phyloP scores from a whole-genome alignment of 1,140 invertebrate genomes.

The Periplaneta americana region DNA sequence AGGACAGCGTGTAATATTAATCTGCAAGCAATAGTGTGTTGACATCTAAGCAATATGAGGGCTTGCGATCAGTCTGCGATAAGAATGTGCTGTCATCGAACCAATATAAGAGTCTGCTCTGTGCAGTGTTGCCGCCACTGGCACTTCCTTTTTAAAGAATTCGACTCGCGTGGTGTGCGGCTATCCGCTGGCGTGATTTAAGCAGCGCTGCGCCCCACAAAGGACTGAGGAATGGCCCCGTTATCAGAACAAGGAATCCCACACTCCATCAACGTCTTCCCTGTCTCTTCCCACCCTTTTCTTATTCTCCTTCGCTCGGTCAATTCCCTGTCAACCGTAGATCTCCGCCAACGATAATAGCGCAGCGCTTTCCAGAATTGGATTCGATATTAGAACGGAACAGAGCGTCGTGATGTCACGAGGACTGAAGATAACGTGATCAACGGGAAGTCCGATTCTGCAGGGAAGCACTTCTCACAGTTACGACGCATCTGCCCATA shows the following conservation, averaged over 20 bases:
- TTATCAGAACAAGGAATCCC: not conserved
- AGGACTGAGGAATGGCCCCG: not conserved
- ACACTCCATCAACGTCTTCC: not conserved
- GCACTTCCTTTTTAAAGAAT: not conserved
- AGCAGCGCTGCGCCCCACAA: not conserved
- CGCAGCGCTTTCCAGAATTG: not conserved
- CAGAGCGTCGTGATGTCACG: not conserved
- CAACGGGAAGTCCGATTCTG: too few species aligned
- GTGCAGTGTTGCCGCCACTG: not conserved
- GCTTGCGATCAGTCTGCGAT: too few species aligned
- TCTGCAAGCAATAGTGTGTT: too few species aligned
- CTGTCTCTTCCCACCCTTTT: not conserved
- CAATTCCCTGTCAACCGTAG: not conserved
- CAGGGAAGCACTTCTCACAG: too few species aligned
- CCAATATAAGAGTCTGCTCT: too few species aligned
- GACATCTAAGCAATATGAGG: too few species aligned
- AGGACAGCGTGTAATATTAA: too few species aligned
- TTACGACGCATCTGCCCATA: too few species aligned
- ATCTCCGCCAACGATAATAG: not conserved
- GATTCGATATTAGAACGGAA: not conserved
- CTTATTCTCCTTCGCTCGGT: too few species aligned
- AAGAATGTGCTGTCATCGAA: too few species aligned
- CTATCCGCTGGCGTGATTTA: not conserved
- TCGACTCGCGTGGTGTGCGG: not conserved
- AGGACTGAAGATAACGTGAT: too few species aligned